A percentile compares a stretch with the other conserved stretches of the same genome.
phyloP scores from a whole-genome alignment of 2,888 invertebrate genomes.

The Seira ritae region DNA sequence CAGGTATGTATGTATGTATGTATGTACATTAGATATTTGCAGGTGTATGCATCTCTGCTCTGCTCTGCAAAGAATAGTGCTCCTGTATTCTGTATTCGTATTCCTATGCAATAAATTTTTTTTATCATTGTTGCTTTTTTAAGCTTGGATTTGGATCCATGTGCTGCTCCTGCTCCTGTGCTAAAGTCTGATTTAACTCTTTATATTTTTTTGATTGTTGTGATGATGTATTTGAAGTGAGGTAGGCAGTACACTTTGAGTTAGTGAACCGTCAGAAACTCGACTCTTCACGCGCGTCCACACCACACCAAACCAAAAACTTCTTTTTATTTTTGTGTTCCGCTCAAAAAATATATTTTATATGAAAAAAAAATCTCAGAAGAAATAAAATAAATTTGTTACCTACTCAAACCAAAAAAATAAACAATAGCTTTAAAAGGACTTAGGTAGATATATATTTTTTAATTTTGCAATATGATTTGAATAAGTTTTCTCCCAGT shows the following conservation, averaged over 20 bases:
- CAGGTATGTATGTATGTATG: not conserved
- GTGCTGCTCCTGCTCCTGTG: slow-evolving; percentile 20
- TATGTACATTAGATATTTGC: not conserved
- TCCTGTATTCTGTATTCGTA: slow-evolving; percentile 2
- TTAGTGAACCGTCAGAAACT: slow-evolving; percentile 63
- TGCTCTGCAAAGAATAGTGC: too few species aligned
- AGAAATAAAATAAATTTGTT: too few species aligned
- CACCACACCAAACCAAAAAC: slow-evolving; percentile 23
- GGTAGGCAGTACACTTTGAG: slow-evolving; percentile 61
- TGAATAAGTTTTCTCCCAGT: too few species aligned
- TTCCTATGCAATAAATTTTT: slow-evolving; percentile 23
- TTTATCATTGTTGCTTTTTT: slow-evolving; percentile 27
- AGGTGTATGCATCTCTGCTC: not conserved
- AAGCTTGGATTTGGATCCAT: slow-evolving; percentile 27
- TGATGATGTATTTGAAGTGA: slow-evolving; percentile 59
- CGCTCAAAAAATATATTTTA: slow-evolving; percentile 46
- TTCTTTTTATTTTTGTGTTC: slow-evolving; percentile 47
- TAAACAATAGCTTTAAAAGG: not conserved
- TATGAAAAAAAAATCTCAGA: not conserved
- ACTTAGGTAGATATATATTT: too few species aligned
- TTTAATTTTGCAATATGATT: too few species aligned
- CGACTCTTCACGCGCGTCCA: slow-evolving; percentile 48
- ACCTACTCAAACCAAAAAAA: not conserved
- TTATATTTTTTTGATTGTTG: slow-evolving; percentile 23
- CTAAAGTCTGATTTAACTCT: not conserved